Evolutionary conservation across 2,797 vertebrate genomes (phyloP).

Genomic region (Pteropus rufus): DNA sequence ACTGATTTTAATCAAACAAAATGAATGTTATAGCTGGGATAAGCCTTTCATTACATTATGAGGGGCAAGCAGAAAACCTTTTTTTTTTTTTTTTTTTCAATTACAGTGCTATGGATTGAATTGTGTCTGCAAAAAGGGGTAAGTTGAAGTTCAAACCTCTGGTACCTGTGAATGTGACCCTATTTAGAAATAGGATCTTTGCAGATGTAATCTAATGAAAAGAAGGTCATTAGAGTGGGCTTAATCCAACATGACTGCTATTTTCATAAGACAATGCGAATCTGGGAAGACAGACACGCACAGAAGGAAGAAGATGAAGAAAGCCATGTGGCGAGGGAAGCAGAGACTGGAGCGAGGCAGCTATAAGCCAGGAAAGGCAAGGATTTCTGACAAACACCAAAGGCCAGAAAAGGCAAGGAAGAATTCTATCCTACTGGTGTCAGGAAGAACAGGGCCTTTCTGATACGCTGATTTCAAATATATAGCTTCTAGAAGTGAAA

Average conservation of each 20-base stretch:
- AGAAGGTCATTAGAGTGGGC: not conserved
- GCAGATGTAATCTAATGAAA: not conserved
- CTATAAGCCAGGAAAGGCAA: not conserved
- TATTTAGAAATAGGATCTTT: constrained; percentile 2
- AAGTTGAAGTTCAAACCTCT: not conserved
- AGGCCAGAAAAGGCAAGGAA: not conserved
- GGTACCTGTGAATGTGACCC: not conserved
- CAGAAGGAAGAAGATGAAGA: not conserved
- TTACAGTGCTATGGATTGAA: not conserved
- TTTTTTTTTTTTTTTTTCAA: not conserved
- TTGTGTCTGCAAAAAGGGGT: not conserved
- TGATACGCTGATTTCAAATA: not conserved
- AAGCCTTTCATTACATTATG: constrained; percentile 1
- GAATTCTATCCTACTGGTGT: not conserved
- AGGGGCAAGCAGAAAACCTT: not conserved
- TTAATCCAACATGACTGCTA: not conserved
- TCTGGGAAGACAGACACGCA: not conserved
- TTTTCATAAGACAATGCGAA: not conserved
- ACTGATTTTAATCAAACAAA: constrained; percentile 35
- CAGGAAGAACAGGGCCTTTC: not conserved
- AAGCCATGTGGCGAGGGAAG: not conserved
- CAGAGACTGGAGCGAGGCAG: not conserved
- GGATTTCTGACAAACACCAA: not conserved
- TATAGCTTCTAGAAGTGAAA: not conserved
- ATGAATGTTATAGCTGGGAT: not conserved